Evolutionary conservation across 2,888 invertebrate genomes (phyloP), one percentile per base, ranked within the genome.

Genomic region (Punctoribates punctum): DNA sequence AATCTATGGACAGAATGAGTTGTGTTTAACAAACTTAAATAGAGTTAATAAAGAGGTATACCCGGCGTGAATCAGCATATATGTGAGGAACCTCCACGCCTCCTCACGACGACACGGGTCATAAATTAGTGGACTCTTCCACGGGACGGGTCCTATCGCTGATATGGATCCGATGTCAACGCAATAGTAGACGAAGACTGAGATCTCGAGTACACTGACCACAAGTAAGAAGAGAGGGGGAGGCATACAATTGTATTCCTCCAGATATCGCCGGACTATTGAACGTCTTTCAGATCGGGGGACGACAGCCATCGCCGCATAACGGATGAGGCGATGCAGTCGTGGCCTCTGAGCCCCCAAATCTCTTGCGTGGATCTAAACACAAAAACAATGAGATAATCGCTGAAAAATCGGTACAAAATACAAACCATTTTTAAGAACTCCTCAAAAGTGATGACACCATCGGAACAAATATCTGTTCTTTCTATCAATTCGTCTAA

Each of bases 51-150:
- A 34, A 34, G 34, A 34, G 34, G 8, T 34, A 62, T 62, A 62
- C 62, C 95, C 95, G 78, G 94, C 91, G 84, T 97, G 97, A 29
- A 97, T 93, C 83, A 97, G 90, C 94, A 96, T 96, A 83, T 99
- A 99, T 0, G 93, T 91, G 72, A 96, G 81, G 83, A 90, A 98
- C 81, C 98, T 87, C 98, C 98, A 99, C 0, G 90, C 90, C 85
- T 99, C 92, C 75, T 90, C 87, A 78, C 96, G 88, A 82, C 89
- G 89, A 78, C 89, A 87, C 0, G 97, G 97, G 85, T 93, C 90
- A 85, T 95, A 96, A 79, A 97, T 93, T 80, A 96, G 90, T 3
- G 90, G 84, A 74, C 89, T 89, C 11, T 93, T 90, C 48, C 91
- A 88, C 0, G 94, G 92, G 0, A 95, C 93, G 42, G 90, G 89